Evolutionary conservation across 30 jellyfish, hydroid and myxozoan genomes (phyloP).

Genomic region (Morbakka virulenta): DNA sequence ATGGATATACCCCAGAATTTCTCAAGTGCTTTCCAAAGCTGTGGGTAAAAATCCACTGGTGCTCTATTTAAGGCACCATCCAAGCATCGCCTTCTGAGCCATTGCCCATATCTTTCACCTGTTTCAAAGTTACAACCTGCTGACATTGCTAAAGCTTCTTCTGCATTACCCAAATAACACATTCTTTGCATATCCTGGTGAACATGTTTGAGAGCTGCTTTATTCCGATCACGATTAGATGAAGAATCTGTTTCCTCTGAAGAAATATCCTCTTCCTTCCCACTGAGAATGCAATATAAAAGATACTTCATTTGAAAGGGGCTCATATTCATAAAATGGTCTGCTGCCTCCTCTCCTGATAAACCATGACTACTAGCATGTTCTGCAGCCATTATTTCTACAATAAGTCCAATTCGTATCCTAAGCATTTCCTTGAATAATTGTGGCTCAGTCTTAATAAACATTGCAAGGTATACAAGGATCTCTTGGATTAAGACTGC

Average conservation of each 20-base stretch:
- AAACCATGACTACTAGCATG: conserved; percentile 83
- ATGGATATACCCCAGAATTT: conserved; percentile 76
- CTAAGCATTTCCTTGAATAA: conserved; percentile 92
- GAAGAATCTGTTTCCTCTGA: background rate
- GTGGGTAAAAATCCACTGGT: conserved; percentile 79
- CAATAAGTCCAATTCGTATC: conserved; percentile 90
- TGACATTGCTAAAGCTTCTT: background rate
- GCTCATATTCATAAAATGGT: conserved; percentile 76
- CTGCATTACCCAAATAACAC: background rate
- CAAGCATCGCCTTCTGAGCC: conserved; percentile 97
- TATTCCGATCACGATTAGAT: background rate
- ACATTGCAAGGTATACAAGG: conserved; percentile 83
- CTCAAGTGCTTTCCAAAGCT: conserved; percentile 82
- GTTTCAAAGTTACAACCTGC: conserved; percentile 2
- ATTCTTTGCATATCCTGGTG: background rate
- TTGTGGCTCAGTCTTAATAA: conserved; percentile 83
- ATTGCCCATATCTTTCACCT: conserved; percentile 76
- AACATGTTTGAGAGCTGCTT: background rate
- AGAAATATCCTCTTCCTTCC: conserved; percentile 62
- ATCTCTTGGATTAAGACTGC: conserved; percentile 98
- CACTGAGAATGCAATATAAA: conserved; percentile 77
- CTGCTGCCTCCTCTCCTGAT: conserved; percentile 92
- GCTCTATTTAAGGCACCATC: conserved; percentile 98
- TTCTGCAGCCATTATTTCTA: conserved; percentile 97
- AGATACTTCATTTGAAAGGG: conserved; percentile 96